These are phyloP conservation scores for Bufo bufo DNA, from an alignment of 2,113 vertebrate species.

Conservation along the genomic window DNA sequence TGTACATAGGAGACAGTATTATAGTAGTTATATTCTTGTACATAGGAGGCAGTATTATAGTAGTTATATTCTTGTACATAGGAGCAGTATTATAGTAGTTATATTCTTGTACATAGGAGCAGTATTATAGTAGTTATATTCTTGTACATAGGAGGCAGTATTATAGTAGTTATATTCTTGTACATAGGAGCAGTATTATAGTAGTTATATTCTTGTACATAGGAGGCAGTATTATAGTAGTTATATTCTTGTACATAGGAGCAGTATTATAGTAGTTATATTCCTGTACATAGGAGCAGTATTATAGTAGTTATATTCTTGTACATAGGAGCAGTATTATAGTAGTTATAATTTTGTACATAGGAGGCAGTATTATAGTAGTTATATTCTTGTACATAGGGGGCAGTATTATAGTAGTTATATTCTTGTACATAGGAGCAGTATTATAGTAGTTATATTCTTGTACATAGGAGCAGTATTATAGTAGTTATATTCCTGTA, in stretches of 20 bases:
- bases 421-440: background rate
- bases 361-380: too few relatives aligned
- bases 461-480: background rate
- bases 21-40: slow-evolving; percentile 19
- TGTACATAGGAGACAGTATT: slow-evolving; percentile 2
- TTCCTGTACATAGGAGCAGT: too few relatives aligned
- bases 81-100: slow-evolving; percentile 2
- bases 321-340: too few relatives aligned
- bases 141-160: slow-evolving; percentile 1
- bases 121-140: slow-evolving; percentile 14
- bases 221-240: slow-evolving; percentile 6
- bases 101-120: background rate
- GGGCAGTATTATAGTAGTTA: too few relatives aligned
- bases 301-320: too few relatives aligned
- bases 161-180: background rate
- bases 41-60: background rate
- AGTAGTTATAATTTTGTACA: too few relatives aligned
- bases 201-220: background rate
- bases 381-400: too few relatives aligned
- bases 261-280: slow-evolving; percentile 5
- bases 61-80: slow-evolving; percentile 1
- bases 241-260: slow-evolving; percentile 1
- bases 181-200: background rate
- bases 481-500: too few relatives aligned
- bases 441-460: too few relatives aligned